These are phyloP conservation scores for Chironomus tentans DNA, from an alignment of 2,888 invertebrate genomes.

Conservation along the genomic window DNA sequence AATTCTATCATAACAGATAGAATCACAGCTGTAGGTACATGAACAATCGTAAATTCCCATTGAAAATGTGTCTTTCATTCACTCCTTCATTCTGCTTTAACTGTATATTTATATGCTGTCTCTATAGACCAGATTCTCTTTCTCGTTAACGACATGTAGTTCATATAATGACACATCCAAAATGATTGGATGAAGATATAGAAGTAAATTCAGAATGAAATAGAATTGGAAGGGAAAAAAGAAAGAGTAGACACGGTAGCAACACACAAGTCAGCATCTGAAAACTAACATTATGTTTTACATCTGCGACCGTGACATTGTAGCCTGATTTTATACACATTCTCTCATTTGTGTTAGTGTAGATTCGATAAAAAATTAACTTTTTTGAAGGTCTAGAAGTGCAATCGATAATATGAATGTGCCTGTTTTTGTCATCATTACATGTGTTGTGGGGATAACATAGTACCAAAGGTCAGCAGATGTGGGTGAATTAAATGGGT, in stretches of 20 bases:
- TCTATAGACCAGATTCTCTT: background rate
- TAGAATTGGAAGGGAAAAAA: too few relatives aligned
- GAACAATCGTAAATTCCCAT: background rate
- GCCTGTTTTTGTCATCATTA: too few relatives aligned
- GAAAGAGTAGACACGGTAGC: too few relatives aligned
- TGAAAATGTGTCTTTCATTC: background rate
- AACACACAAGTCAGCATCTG: background rate
- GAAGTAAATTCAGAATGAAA: background rate
- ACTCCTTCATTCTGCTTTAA: background rate
- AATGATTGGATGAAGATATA: background rate
- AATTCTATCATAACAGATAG: too few relatives aligned
- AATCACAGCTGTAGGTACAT: too few relatives aligned
- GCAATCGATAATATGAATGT: too few relatives aligned
- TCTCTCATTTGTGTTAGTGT: too few relatives aligned
- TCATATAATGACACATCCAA: background rate
- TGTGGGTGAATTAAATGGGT: too few relatives aligned
- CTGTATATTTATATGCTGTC: background rate
- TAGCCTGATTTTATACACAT: background rate
- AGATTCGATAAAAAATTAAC: too few relatives aligned
- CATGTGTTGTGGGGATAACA: too few relatives aligned
- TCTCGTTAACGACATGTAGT: background rate
- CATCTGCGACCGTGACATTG: background rate
- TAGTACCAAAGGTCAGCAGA: too few relatives aligned
- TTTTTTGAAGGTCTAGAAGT: too few relatives aligned
- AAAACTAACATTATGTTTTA: background rate